Conservation (phyloP, 2,888 invertebrate genomes). For the Tuberolachnus salignus region DNA sequence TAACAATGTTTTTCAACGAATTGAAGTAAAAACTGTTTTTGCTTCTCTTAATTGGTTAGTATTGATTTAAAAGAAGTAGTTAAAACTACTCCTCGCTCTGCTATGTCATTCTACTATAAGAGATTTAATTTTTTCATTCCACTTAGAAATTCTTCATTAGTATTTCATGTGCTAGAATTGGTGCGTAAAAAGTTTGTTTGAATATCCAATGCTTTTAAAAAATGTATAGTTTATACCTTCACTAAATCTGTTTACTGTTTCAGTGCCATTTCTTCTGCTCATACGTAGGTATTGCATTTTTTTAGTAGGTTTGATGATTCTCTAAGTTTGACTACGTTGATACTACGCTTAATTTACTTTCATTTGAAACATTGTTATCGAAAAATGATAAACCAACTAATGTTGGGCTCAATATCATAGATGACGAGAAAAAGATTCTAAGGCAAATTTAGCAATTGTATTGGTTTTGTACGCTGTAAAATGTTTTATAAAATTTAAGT, state of each 20-base stretch:
- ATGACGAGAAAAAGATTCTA: background rate
- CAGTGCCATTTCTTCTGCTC: background rate
- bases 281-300: constrained; percentile 8
- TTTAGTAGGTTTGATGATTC: background rate
- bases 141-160: constrained; percentile 10
- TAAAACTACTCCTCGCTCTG: background rate
- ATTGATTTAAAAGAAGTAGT: background rate
- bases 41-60: background rate
- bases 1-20: background rate
- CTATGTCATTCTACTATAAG: background rate
- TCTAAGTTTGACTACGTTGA: constrained; percentile 19
- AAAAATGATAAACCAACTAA: constrained; percentile 20
- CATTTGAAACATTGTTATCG: constrained; percentile 20
- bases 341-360: constrained; percentile 16
- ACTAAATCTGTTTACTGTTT: constrained; percentile 8
- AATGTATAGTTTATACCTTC: background rate
- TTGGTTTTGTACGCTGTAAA: background rate
- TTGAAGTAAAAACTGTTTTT: background rate
- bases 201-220: constrained; percentile 8
- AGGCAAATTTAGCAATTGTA: background rate
- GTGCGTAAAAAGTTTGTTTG: constrained; percentile 27
- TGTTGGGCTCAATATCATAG: background rate
- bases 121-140: background rate
- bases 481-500: background rate
- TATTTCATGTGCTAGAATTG: constrained; percentile 8